Evolutionary conservation across 1,140 invertebrate species (phyloP).

Genomic region (Lucilia cuprina): DNA sequence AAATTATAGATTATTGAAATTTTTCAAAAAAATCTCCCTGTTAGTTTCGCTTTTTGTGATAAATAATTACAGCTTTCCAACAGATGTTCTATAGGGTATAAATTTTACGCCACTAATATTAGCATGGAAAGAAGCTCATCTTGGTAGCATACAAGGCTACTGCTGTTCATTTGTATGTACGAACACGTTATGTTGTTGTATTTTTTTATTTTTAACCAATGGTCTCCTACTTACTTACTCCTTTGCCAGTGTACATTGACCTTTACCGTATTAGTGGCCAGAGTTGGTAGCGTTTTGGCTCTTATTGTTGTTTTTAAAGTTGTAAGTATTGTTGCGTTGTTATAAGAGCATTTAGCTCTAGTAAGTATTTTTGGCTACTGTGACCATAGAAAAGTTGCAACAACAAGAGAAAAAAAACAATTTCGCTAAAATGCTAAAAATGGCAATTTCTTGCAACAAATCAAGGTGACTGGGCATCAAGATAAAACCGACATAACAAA

Average conservation of each 20-base stretch:
- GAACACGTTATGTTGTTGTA: background rate
- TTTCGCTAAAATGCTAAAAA: slow-evolving; percentile 40
- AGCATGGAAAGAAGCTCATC: slow-evolving; percentile 38
- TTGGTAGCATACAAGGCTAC: slow-evolving; percentile 17
- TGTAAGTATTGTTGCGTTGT: slow-evolving; percentile 8
- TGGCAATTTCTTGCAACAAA: slow-evolving; percentile 40
- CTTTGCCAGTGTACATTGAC: slow-evolving; percentile 21
- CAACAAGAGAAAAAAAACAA: background rate
- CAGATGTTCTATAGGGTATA: background rate
- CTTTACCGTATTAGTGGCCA: slow-evolving; percentile 1
- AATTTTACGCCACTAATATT: background rate
- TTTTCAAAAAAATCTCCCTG: too few species aligned
- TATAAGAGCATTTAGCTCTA: background rate
- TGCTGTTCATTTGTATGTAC: background rate
- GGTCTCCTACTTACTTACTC: background rate
- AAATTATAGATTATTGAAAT: too few species aligned
- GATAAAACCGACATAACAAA: slow-evolving; percentile 39
- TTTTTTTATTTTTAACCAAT: background rate
- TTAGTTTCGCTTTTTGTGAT: too few species aligned
- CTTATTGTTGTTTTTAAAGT: slow-evolving; percentile 12
- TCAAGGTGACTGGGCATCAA: slow-evolving; percentile 40
- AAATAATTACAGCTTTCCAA: too few species aligned
- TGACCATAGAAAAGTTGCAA: background rate
- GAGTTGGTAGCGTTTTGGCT: background rate
- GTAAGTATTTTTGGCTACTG: slow-evolving; percentile 27